Evolutionary conservation across 2,113 vertebrate genomes (phyloP).

Genomic region (Anguilla rostrata): DNA sequence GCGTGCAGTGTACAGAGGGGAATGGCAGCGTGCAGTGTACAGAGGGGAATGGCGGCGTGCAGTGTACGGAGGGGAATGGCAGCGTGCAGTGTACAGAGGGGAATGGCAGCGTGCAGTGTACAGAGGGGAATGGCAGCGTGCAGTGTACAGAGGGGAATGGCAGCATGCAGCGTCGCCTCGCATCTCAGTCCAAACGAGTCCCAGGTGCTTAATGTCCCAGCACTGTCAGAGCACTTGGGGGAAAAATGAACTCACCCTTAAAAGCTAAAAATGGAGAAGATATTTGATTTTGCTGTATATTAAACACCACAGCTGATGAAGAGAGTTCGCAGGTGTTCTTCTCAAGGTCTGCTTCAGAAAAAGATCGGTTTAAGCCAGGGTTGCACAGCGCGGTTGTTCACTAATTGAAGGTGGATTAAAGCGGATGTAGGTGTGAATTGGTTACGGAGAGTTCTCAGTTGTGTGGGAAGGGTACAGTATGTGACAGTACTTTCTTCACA

Average conservation of each 20-base stretch:
- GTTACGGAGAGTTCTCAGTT: conserved; percentile 31
- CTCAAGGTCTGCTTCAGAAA: neutral
- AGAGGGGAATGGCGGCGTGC: conserved; percentile 21
- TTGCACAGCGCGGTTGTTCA: conserved; percentile 15
- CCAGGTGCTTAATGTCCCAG: neutral
- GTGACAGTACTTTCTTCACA: neutral
- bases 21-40: conserved; percentile 20
- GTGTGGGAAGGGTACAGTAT: conserved; percentile 8
- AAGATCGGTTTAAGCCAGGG: neutral
- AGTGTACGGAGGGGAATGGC: conserved; percentile 1
- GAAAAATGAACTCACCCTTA: neutral
- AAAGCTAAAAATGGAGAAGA: neutral
- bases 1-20: neutral
- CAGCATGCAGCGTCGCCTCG: neutral
- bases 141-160: neutral
- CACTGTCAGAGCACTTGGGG: neutral
- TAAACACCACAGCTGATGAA: neutral
- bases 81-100: neutral
- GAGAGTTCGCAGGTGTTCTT: neutral
- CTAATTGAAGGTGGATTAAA: conserved; percentile 41
- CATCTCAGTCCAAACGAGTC: neutral
- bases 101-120: conserved; percentile 20
- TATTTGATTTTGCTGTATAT: neutral
- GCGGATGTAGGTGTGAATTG: conserved; percentile 25
- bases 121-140: conserved; percentile 22